These are phyloP conservation scores for Numenius arquata DNA, from an alignment of 2,113 vertebrate genomes.

Conservation along the genomic window DNA sequence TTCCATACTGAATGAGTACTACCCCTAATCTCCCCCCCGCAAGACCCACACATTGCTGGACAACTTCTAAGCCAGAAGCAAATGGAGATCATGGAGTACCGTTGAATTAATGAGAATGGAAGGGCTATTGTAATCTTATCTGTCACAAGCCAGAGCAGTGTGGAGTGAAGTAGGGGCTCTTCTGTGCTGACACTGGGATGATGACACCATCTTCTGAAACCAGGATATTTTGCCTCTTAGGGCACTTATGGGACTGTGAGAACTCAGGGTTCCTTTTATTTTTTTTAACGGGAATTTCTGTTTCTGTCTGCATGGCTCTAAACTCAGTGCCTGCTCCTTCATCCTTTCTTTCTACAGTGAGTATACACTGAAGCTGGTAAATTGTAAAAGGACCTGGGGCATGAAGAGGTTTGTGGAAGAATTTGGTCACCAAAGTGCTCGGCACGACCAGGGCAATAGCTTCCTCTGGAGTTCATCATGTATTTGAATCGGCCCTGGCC, in stretches of 20 bases:
- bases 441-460: neutral
- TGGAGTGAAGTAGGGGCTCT: neutral
- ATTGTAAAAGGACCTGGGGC: neutral
- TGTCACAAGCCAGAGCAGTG: neutral
- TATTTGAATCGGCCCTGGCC: neutral
- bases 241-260: neutral
- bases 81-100: neutral
- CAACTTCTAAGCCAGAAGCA: neutral
- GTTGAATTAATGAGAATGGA: neutral
- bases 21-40: neutral
- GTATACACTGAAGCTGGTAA: neutral
- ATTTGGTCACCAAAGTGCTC: neutral
- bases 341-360: neutral
- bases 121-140: neutral
- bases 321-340: neutral
- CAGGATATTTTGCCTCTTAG: neutral
- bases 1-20: neutral
- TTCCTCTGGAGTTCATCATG: neutral
- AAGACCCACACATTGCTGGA: neutral
- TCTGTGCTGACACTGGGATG: neutral
- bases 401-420: rapidly evolving
- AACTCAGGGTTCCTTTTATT: neutral
- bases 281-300: neutral
- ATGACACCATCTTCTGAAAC: neutral
- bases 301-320: neutral